Conservation (phyloP, 2,888 invertebrate genomes). For the Diarsia rubi region DNA sequence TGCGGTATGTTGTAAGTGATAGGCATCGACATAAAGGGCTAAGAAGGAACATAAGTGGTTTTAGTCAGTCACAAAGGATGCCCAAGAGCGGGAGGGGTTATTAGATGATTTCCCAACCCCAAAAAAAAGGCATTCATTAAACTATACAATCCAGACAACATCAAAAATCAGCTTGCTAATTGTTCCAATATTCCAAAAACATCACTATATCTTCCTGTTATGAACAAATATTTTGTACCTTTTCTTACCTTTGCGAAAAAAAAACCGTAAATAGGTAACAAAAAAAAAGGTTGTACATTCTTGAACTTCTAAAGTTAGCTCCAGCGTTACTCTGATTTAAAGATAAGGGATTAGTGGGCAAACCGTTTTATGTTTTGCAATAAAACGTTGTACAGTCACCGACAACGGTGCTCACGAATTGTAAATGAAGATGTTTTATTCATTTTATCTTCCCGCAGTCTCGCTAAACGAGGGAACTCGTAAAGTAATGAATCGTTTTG, state of each 20-base stretch:
- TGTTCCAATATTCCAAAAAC: neutral
- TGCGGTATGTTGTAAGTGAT: too few species aligned
- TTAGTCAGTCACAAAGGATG: too few species aligned
- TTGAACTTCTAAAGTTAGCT: conserved; percentile 27
- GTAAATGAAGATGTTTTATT: conserved; percentile 58
- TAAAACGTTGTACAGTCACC: conserved; percentile 42
- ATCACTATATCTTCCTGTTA: conserved; percentile 72
- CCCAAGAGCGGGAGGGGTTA: too few species aligned
- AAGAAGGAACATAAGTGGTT: too few species aligned
- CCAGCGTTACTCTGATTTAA: conserved; percentile 46
- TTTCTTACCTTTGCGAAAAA: conserved; percentile 47
- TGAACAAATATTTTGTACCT: conserved; percentile 78
- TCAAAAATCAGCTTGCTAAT: neutral
- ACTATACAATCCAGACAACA: neutral
- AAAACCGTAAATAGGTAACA: neutral
- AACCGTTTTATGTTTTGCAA: conserved; percentile 50
- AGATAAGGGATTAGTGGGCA: conserved; percentile 56
- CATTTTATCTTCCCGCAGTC: conserved; percentile 36
- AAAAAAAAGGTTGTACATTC: conserved; percentile 55
- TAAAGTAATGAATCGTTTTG: conserved; percentile 50
- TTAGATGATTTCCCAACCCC: too few species aligned
- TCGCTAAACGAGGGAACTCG: conserved; percentile 23
- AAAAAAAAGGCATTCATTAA: neutral
- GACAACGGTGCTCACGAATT: conserved; percentile 43
- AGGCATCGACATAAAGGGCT: too few species aligned